Percentiles rank a stretch among this genome's conserved stretches.
Conservation (phyloP, 2,888 invertebrate species). For the Schrankia costaestrigalis region DNA sequence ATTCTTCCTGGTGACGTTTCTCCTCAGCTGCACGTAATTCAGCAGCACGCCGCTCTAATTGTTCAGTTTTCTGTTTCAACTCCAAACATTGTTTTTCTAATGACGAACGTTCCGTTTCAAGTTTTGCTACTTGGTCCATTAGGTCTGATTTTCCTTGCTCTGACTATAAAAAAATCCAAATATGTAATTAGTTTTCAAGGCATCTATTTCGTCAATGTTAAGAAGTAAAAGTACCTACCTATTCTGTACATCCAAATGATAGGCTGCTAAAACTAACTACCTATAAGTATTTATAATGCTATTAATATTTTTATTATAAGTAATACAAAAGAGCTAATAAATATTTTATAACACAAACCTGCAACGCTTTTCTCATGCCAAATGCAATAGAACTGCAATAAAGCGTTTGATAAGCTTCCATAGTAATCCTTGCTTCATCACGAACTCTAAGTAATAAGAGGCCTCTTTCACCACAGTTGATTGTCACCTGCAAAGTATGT, state of each 20-base stretch:
- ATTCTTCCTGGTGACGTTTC: slow-evolving; percentile 95
- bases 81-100: slow-evolving; percentile 83
- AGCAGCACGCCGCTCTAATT: slow-evolving; percentile 89
- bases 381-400: slow-evolving; percentile 99
- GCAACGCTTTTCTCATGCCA: slow-evolving; percentile 98
- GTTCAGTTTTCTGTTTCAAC: slow-evolving; percentile 84
- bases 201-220: no score
- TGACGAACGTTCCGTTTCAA: slow-evolving; percentile 84
- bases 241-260: no score
- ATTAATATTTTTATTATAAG: no score
- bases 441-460: slow-evolving; percentile 94
- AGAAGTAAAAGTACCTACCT: no score
- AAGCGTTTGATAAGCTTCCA: slow-evolving; percentile 97
- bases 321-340: no score
- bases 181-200: no score
- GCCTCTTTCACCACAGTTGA: slow-evolving; percentile 98
- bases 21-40: slow-evolving; percentile 94
- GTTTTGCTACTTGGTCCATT: slow-evolving; percentile 85
- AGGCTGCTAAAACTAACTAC: no score
- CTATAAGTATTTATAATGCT: no score
- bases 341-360: slow-evolving; percentile 71
- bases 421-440: slow-evolving; percentile 97
- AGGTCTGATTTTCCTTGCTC: slow-evolving; percentile 94
- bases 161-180: slow-evolving; percentile 70
- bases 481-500: slow-evolving; percentile 91